Conservation (phyloP, 1,140 invertebrate genomes). For the Tetraneura akinire region DNA sequence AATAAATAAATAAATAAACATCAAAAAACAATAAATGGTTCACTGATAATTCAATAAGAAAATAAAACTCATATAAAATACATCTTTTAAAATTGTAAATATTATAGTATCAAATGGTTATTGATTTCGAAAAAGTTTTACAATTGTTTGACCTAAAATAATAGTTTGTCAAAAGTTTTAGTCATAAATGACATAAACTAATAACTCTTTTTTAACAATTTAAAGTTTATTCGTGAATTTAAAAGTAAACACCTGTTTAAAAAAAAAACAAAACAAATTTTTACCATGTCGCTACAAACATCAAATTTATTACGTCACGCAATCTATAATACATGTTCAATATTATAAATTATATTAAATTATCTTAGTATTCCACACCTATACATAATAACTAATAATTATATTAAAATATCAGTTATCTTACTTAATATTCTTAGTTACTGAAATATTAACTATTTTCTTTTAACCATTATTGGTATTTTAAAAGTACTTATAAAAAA, state of each 20-base stretch:
- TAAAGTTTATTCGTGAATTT: constrained; percentile 4
- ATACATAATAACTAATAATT: too few species aligned
- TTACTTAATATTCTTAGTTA: too few species aligned
- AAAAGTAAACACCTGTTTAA: constrained; percentile 1
- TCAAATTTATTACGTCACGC: not conserved
- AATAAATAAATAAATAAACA: constrained; percentile 16
- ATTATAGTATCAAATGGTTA: not conserved
- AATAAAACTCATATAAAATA: not conserved
- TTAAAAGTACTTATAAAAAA: too few species aligned
- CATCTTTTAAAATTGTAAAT: constrained; percentile 14
- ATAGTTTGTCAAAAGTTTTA: not conserved
- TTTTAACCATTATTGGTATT: too few species aligned
- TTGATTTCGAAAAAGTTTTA: not conserved
- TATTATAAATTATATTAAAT: too few species aligned
- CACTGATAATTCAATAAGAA: not conserved
- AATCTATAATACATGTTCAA: not conserved
- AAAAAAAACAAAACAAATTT: constrained; percentile 5
- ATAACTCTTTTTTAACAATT: not conserved
- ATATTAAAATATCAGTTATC: too few species aligned
- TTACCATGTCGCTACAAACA: not conserved
- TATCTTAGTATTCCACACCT: too few species aligned
- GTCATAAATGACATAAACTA: not conserved
- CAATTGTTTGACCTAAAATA: constrained; percentile 12
- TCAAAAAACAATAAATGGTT: constrained; percentile 1
- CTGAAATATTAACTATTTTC: too few species aligned